Conservation (phyloP, 2,113 vertebrate genomes). For the Climacteris rufus region DNA sequence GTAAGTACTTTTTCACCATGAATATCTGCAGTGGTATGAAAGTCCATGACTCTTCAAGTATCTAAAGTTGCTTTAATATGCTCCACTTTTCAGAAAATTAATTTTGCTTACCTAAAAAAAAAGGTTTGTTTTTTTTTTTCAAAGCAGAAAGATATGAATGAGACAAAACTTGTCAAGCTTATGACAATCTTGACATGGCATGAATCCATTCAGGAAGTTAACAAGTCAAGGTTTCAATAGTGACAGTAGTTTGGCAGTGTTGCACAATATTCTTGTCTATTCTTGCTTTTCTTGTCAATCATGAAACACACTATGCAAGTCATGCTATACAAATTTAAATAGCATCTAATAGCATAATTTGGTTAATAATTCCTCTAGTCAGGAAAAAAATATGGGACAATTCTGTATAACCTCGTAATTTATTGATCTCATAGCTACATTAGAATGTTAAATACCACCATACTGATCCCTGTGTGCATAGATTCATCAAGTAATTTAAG, state of each 20-base stretch:
- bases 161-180: neutral
- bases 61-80: neutral
- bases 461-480: neutral
- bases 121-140: neutral
- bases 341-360: neutral
- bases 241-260: neutral
- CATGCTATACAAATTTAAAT: neutral
- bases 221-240: neutral
- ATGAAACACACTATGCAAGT: neutral
- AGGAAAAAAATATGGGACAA: neutral
- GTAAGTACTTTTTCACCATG: conserved; percentile 10
- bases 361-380: neutral
- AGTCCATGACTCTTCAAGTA: neutral
- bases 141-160: neutral
- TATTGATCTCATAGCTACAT: neutral
- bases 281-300: neutral
- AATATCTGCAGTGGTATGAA: neutral
- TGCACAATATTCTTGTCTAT: neutral
- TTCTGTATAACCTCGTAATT: neutral
- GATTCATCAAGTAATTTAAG: neutral
- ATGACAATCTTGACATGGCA: neutral
- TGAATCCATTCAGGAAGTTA: neutral
- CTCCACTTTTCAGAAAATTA: neutral
- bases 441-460: neutral
- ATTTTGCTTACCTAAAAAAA: neutral